Percentiles rank a stretch among this genome's conserved stretches.
Evolutionary conservation across 2,113 vertebrate genomes (phyloP).

Genomic region (Thunnus thynnus): DNA sequence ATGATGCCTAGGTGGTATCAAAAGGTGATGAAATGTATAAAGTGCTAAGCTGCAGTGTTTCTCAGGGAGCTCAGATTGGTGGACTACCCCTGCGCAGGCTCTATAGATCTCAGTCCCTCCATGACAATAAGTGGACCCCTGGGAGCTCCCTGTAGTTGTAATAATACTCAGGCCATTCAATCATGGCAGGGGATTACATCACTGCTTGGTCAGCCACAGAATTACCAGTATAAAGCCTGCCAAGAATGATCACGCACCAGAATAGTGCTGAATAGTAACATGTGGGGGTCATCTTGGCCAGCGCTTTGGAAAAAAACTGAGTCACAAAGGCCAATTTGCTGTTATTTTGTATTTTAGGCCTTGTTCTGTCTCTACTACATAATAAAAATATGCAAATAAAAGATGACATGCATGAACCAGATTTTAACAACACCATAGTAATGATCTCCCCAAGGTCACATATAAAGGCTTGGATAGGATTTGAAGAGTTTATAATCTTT

Average conservation of each 20-base stretch:
- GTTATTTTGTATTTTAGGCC: neutral
- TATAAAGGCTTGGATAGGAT: neutral
- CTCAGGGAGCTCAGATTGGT: neutral
- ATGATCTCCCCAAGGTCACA: constrained; percentile 1
- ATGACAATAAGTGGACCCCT: constrained; percentile 39
- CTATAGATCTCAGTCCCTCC: constrained; percentile 21
- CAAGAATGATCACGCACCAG: constrained; percentile 5
- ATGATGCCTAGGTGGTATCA: neutral
- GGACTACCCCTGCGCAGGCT: neutral
- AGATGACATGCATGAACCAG: neutral
- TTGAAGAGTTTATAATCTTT: neutral
- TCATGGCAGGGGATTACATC: constrained; percentile 50
- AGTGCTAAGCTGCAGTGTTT: neutral
- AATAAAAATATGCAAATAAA: neutral
- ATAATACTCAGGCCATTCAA: constrained; percentile 48
- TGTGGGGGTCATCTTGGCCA: constrained; percentile 20
- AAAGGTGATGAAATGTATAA: neutral
- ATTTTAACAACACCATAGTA: neutral
- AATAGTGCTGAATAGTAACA: constrained; percentile 42
- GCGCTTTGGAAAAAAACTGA: constrained; percentile 2
- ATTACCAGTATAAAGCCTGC: constrained; percentile 33
- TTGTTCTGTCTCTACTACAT: neutral
- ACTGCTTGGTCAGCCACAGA: constrained; percentile 40
- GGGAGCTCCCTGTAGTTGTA: constrained; percentile 42
- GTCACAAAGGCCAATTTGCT: neutral